These are phyloP conservation scores for Ostrea edulis DNA, from an alignment of 1,140 invertebrate species.

Conservation along the genomic window DNA sequence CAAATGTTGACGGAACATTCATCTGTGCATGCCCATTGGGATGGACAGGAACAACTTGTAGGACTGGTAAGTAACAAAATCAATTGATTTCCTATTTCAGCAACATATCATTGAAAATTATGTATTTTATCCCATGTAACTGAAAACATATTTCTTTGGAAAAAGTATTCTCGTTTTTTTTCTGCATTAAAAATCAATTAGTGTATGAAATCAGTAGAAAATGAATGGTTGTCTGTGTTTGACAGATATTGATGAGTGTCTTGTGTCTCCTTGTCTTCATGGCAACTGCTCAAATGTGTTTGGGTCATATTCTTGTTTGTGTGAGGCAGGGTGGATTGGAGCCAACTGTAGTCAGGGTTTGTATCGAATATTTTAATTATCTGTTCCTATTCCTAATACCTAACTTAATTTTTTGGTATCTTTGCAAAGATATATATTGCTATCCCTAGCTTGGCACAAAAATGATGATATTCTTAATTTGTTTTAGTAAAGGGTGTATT, in stretches of 20 bases:
- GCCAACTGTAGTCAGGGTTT: constrained; percentile 35
- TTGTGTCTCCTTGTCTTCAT: constrained; percentile 13
- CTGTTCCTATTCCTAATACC: background rate
- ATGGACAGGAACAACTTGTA: background rate
- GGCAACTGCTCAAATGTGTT: constrained; percentile 50
- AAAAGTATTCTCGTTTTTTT: background rate
- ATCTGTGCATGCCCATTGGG: constrained; percentile 29
- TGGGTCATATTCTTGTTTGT: constrained; percentile 43
- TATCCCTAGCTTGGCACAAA: background rate
- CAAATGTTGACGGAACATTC: constrained; percentile 10
- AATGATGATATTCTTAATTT: background rate
- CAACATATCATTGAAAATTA: background rate
- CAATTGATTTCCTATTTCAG: background rate
- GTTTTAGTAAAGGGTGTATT: no score
- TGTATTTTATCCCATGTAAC: background rate
- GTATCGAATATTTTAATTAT: background rate
- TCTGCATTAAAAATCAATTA: background rate
- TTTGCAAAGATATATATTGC: background rate
- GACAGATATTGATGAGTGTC: constrained; percentile 54
- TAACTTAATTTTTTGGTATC: background rate
- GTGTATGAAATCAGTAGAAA: no score
- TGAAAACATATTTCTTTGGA: no score
- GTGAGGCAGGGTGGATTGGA: constrained; percentile 42
- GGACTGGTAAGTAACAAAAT: background rate
- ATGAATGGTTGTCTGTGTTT: background rate